Evolutionary conservation across 2,113 vertebrate genomes (phyloP).

Genomic region (Platichthys stellatus): DNA sequence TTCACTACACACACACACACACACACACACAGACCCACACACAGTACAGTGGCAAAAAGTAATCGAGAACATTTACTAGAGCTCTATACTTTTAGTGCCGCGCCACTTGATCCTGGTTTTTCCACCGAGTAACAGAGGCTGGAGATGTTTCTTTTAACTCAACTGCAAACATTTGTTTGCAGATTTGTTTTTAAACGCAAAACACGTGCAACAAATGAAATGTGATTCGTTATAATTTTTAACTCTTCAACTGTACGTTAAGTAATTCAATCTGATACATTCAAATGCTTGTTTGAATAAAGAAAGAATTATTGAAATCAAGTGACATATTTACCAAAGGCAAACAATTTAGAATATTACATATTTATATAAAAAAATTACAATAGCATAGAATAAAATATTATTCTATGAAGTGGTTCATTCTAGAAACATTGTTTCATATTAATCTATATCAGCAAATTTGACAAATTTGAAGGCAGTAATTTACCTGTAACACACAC

Average conservation of each 20-base stretch:
- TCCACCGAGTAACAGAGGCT: neutral
- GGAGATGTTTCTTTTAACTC: neutral
- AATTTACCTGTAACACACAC: no score
- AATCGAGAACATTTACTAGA: slow-evolving; percentile 2
- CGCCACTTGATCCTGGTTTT: neutral
- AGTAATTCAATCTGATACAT: neutral
- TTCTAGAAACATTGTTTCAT: neutral
- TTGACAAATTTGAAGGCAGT: no score
- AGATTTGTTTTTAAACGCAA: neutral
- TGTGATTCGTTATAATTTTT: neutral
- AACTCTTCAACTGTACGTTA: neutral
- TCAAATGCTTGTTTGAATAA: neutral
- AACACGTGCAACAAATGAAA: neutral
- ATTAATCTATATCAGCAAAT: no score
- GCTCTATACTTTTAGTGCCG: neutral
- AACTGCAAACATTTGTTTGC: no score
- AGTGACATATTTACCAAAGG: neutral
- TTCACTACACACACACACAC: neutral
- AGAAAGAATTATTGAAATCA: neutral
- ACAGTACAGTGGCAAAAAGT: neutral
- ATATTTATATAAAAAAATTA: neutral
- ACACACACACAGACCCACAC: neutral
- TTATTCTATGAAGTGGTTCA: neutral
- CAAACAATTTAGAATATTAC: neutral
- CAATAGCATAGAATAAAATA: no score